Evolutionary conservation across 2,797 vertebrate species (phyloP), one percentile per base, ranked within the genome.

Genomic region (Neostethus bicornis): DNA sequence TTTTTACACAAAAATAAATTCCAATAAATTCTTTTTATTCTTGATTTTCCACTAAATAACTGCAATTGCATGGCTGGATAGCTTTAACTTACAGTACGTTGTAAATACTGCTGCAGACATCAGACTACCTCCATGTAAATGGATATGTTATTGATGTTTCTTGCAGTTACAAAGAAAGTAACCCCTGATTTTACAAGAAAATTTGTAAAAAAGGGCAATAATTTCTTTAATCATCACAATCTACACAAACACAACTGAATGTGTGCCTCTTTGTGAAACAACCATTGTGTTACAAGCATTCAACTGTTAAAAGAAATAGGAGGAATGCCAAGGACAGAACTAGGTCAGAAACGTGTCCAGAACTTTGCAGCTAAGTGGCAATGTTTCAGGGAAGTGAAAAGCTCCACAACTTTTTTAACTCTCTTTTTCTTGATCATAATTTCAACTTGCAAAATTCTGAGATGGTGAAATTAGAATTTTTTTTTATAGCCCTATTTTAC

Each of bases 261-360:
- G 75, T 76, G 70, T 53, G 39, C 13, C 45, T 51, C 77, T 85
- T 85, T 85, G 84, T 86, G 31, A 70, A 26, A 6, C 62, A 55
- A 35, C 54, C 20, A 58, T 63, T 81, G 80, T 84, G 53, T 70
- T 63, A 57, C 54, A 65, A 51, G 55, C 62, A 53, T 56, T 73
- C 48, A 62, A 37, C 71, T 50, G 64, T 61, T 66, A 43, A 77
- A 73, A 55, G 35, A 62, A 62, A 78, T 24, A 17, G 46, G 69
- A 66, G 81, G 51, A 46, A 58, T 57, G 73, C 73, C 61, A 61
- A 55, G 48, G 68, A 50, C 49, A 64, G 68, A 85, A 88, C 53
- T 77, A 74, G 80, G 81, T 83, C 83, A 83, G 35, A 70, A 66
- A 62, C 21, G 16, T 45, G 48, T 57, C 6, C 45, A 29, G 12